phyloP scores from a whole-genome alignment of 2,113 vertebrate genomes.

The Macquaria australasica region DNA sequence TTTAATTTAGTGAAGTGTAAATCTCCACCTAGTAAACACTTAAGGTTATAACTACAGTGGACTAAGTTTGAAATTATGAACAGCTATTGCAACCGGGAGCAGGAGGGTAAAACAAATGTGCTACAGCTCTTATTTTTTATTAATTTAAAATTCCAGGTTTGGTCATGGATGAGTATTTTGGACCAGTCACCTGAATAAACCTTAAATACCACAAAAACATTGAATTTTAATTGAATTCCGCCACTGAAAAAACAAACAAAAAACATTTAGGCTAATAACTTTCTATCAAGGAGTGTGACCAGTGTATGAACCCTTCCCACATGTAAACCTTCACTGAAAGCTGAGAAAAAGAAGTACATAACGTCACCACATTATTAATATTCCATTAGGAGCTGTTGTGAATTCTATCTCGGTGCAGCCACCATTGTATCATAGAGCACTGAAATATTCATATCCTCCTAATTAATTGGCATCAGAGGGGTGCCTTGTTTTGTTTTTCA shows the following conservation, averaged over 20 bases:
- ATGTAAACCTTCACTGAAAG: constrained; percentile 69
- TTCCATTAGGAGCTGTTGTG: constrained; percentile 81
- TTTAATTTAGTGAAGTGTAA: not conserved
- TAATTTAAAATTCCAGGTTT: not conserved
- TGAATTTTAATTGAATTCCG: not conserved
- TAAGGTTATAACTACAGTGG: not conserved
- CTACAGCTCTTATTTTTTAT: not conserved
- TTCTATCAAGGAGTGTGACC: constrained; percentile 35
- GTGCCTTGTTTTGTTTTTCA: constrained; percentile 74
- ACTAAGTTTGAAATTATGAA: not conserved
- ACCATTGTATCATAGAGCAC: constrained; percentile 81
- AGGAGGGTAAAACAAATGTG: not conserved
- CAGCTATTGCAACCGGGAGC: not conserved
- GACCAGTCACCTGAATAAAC: not conserved
- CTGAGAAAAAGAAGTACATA: constrained; percentile 72
- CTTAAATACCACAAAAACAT: not conserved
- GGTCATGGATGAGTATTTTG: not conserved
- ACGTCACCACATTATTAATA: constrained; percentile 83
- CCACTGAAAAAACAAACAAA: not conserved
- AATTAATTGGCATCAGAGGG: constrained; percentile 84
- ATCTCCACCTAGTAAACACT: not conserved
- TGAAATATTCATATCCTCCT: constrained; percentile 87
- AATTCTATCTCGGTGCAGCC: constrained; percentile 81
- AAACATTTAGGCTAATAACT: not conserved
- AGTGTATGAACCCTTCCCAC: constrained; percentile 59